phyloP scores from a whole-genome alignment of 2,888 invertebrate genomes.

The Tipula vernalis region DNA sequence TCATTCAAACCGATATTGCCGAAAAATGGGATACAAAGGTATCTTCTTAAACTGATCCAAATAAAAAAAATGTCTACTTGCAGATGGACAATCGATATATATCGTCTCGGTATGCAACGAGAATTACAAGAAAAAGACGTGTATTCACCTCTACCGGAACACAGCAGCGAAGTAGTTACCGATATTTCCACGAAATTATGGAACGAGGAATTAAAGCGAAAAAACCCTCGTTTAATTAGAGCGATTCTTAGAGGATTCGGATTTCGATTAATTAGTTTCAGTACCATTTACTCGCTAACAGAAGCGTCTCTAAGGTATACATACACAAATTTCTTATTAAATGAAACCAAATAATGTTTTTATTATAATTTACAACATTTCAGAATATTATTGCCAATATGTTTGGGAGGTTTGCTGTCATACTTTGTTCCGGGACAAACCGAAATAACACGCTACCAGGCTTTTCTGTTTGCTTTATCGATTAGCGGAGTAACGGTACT shows the following conservation, averaged over 20 bases:
- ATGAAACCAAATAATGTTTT: not conserved
- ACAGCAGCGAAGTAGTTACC: constrained; percentile 39
- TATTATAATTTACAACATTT: constrained; percentile 17
- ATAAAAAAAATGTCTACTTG: constrained; percentile 12
- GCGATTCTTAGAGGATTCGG: constrained; percentile 37
- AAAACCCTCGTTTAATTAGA: constrained; percentile 36
- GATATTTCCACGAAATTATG: constrained; percentile 34
- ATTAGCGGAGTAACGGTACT: constrained; percentile 44
- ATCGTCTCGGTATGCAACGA: constrained; percentile 37
- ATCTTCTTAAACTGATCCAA: not conserved
- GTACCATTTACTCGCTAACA: constrained; percentile 24
- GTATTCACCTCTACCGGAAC: constrained; percentile 40
- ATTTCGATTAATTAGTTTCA: constrained; percentile 27
- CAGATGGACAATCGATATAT: constrained; percentile 38
- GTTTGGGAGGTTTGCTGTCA: constrained; percentile 52
- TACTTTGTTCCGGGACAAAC: constrained; percentile 44
- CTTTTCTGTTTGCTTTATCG: constrained; percentile 52
- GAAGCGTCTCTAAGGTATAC: constrained; percentile 30
- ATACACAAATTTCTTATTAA: not conserved
- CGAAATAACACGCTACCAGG: constrained; percentile 39
- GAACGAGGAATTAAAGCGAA: constrained; percentile 30
- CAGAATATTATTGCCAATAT: constrained; percentile 51
- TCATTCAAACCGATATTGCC: no score
- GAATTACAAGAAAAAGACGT: constrained; percentile 43
- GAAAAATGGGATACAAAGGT: not conserved